Percentiles rank a stretch among this genome's conserved stretches.
Evolutionary conservation across 2,797 vertebrate genomes (phyloP).

Genomic region (Poecile montanus): DNA sequence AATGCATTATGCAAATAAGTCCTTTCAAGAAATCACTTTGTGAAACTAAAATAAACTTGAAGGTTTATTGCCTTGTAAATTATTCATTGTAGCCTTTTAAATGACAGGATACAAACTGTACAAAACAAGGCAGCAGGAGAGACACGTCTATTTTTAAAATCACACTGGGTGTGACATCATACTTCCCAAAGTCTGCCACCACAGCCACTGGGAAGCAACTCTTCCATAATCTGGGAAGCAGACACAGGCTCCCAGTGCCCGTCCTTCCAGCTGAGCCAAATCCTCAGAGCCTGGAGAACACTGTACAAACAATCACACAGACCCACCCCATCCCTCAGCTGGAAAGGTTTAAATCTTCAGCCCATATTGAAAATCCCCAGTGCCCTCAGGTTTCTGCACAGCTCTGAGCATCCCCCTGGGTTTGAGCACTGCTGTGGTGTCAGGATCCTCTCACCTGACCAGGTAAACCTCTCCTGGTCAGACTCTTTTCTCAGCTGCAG

Average conservation of each 20-base stretch:
- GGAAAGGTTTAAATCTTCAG: no score
- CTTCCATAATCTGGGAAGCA: neutral
- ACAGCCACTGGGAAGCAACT: neutral
- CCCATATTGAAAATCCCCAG: rapidly evolving
- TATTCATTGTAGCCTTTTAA: conserved; percentile 11
- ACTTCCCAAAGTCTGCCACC: neutral
- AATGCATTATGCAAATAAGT: conserved; percentile 43
- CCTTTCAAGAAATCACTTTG: conserved; percentile 46
- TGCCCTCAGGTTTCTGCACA: neutral
- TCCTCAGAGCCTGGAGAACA: neutral
- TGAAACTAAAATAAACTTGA: conserved; percentile 52
- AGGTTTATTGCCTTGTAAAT: conserved; percentile 22
- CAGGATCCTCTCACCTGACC: rapidly evolving
- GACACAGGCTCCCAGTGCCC: neutral
- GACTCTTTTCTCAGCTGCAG: neutral
- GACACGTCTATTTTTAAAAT: neutral
- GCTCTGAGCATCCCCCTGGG: neutral
- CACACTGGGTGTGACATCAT: neutral
- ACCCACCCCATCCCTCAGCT: neutral
- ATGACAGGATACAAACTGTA: neutral
- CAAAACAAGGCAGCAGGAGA: neutral
- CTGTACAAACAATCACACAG: rapidly evolving
- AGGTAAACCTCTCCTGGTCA: neutral
- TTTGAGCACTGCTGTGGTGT: neutral
- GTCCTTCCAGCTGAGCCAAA: neutral